Percentiles rank a stretch among this genome's conserved stretches.
Evolutionary conservation across 2,888 invertebrate species (phyloP).

Genomic region (Melieria omissa): DNA sequence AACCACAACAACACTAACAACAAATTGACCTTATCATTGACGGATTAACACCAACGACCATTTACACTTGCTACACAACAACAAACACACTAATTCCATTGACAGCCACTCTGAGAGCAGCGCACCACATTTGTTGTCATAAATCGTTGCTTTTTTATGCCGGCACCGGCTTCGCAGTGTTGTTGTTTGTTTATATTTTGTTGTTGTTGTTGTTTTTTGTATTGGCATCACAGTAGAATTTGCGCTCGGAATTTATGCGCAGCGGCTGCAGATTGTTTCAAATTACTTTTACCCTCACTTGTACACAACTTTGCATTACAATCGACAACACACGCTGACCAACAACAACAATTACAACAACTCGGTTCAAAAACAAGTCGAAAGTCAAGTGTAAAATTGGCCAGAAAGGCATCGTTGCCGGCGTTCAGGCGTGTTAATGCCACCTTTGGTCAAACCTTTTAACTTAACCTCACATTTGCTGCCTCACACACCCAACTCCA

Average conservation of each 20-base stretch:
- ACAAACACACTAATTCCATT: background rate
- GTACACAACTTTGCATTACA: background rate
- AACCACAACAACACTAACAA: constrained; percentile 48
- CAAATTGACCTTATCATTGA: constrained; percentile 62
- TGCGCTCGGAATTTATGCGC: background rate
- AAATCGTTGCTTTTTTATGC: background rate
- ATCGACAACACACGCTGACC: background rate
- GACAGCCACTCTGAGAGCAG: background rate
- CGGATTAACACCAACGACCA: constrained; percentile 58
- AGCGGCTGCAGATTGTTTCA: constrained; percentile 7
- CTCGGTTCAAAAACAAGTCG: constrained; percentile 3
- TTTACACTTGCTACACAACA: too few relatives aligned
- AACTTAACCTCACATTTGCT: constrained; percentile 2
- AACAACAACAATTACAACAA: background rate
- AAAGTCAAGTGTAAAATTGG: background rate
- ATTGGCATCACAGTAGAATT: background rate
- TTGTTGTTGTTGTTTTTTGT: constrained; percentile 15
- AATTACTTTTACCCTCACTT: constrained; percentile 9
- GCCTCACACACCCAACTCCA: constrained; percentile 10
- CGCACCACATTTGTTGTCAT: background rate
- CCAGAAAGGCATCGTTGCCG: constrained; percentile 17
- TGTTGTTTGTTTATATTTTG: constrained; percentile 24
- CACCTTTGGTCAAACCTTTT: constrained; percentile 4
- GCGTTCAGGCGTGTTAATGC: constrained; percentile 18
- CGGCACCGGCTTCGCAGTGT: background rate